Evolutionary conservation across 2,888 invertebrate species (phyloP).

Genomic region (Flabesymbios commensalis): DNA sequence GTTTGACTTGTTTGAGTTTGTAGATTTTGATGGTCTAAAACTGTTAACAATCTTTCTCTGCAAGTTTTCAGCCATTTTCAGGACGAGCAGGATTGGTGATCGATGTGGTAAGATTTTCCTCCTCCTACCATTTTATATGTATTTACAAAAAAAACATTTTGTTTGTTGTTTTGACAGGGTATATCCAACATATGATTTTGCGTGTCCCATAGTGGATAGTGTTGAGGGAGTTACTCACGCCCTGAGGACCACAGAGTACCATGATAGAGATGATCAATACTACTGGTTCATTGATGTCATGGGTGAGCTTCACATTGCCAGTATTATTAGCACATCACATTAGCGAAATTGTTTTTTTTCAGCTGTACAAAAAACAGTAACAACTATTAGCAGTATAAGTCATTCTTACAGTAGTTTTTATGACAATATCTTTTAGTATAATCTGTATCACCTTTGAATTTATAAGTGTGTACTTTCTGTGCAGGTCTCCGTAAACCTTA

Average conservation of each 20-base stretch:
- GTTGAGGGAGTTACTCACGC: slow-evolving; percentile 97
- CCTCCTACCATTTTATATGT: no score
- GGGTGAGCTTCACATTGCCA: slow-evolving; percentile 42
- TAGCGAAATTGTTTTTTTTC: not conserved
- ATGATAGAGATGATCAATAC: slow-evolving; percentile 93
- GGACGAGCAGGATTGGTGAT: no score
- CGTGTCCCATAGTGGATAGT: slow-evolving; percentile 98
- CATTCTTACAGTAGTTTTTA: not conserved
- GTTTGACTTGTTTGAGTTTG: no score
- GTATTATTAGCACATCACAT: not conserved
- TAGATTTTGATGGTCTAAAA: no score
- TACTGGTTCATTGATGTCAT: slow-evolving; percentile 74
- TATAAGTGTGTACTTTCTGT: not conserved
- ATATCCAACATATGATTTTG: slow-evolving; percentile 99
- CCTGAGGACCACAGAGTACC: slow-evolving; percentile 96
- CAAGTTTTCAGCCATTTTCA: no score
- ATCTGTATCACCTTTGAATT: not conserved
- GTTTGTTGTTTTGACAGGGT: slow-evolving; percentile 71
- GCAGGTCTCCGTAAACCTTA: slow-evolving; percentile 75
- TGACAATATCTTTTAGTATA: not conserved
- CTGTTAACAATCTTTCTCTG: no score
- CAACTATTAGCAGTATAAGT: not conserved
- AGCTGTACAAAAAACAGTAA: not conserved
- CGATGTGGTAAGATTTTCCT: no score
- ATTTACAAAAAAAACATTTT: not conserved